A percentile compares a stretch with the other conserved stretches of the same genome.
These are phyloP conservation scores for Columba livia DNA, from an alignment of 2,113 vertebrate species.

Conservation along the genomic window DNA sequence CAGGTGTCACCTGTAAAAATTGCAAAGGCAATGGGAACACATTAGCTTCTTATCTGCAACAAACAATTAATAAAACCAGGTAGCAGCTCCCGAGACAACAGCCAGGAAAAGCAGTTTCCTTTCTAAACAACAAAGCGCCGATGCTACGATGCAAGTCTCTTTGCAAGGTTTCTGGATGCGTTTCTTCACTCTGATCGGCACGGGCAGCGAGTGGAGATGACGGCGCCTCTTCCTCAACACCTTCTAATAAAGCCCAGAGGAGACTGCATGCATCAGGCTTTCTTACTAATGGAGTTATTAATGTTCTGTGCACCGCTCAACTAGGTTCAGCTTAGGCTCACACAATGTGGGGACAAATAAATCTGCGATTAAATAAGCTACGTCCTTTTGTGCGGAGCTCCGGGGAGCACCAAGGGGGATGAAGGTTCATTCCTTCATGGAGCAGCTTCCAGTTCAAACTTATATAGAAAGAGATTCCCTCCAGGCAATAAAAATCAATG, in stretches of 20 bases:
- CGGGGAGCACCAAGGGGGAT: not conserved
- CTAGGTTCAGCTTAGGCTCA: not conserved
- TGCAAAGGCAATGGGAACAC: not conserved
- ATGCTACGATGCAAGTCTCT: not conserved
- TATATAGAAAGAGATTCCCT: not conserved
- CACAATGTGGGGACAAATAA: not conserved
- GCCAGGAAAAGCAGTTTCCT: not conserved
- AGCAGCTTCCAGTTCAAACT: not conserved
- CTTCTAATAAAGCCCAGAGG: not conserved
- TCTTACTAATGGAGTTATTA: constrained; percentile 9
- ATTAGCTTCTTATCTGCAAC: not conserved
- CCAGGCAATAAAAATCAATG: not conserved
- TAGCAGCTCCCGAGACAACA: not conserved
- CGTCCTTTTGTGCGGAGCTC: not conserved
- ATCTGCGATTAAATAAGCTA: not conserved
- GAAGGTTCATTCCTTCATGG: not conserved
- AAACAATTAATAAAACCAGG: not conserved
- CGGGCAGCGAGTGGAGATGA: not conserved
- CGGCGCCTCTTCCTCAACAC: not conserved
- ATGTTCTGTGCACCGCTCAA: not conserved
- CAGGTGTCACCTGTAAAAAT: not conserved
- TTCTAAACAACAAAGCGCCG: not conserved
- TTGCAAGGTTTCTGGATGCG: not conserved
- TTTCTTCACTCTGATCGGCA: not conserved
- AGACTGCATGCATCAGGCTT: not conserved